Conservation (phyloP, 1,140 invertebrate species). For the Drosophila sulfurigaster region DNA sequence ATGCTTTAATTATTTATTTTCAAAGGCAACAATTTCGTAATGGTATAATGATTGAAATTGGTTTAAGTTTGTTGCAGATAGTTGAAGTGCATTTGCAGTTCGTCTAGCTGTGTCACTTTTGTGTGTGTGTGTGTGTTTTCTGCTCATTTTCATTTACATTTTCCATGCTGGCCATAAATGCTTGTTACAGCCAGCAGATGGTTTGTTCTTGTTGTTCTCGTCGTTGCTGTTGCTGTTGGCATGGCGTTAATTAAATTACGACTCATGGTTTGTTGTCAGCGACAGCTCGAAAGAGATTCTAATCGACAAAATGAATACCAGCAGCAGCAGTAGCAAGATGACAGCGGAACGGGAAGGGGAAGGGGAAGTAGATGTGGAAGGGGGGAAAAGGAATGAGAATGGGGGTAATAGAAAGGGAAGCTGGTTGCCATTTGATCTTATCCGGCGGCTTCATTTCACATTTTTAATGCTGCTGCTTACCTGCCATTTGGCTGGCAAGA, state of each 20-base stretch:
- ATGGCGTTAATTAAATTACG: constrained; percentile 52
- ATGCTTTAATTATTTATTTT: too few relatives aligned
- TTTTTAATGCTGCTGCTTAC: constrained; percentile 44
- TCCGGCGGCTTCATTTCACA: constrained; percentile 37
- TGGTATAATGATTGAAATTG: too few relatives aligned
- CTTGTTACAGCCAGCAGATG: constrained; percentile 37
- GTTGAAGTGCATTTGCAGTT: background rate
- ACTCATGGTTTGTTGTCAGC: constrained; percentile 32
- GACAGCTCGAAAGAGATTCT: constrained; percentile 41
- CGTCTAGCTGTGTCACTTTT: too few relatives aligned
- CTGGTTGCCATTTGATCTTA: constrained; percentile 35
- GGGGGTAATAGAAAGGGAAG: background rate
- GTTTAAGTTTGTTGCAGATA: too few relatives aligned
- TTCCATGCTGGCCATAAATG: constrained; percentile 52
- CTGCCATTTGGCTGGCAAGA: constrained; percentile 38
- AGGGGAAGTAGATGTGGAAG: background rate
- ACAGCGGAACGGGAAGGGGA: background rate
- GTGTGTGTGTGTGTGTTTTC: background rate
- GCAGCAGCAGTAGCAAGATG: constrained; percentile 12
- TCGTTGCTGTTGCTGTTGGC: constrained; percentile 15
- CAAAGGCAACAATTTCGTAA: too few relatives aligned
- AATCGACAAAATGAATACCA: constrained; percentile 46
- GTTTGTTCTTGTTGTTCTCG: constrained; percentile 18
- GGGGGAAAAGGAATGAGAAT: background rate
- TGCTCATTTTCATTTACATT: constrained; percentile 48